Conservation (phyloP, 92 coral and sea anemone genomes). For the Porites lobata region DNA sequence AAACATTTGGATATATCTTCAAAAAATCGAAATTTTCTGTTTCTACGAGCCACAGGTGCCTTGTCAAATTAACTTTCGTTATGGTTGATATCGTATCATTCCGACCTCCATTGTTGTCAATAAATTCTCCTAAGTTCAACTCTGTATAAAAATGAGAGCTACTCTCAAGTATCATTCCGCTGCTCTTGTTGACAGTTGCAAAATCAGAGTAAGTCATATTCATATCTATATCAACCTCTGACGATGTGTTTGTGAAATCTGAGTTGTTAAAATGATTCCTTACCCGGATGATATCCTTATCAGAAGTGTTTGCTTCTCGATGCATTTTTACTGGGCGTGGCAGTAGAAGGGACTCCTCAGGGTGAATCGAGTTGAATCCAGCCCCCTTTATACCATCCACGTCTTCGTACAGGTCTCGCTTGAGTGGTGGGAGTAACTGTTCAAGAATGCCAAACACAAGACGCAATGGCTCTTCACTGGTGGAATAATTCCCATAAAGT, state of each 20-base stretch:
- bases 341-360: slow-evolving; percentile 57
- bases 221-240: slow-evolving; percentile 62
- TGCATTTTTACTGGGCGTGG: slow-evolving; percentile 68
- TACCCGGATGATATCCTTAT: slow-evolving; percentile 8
- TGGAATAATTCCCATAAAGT: slow-evolving; percentile 30
- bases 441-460: slow-evolving; percentile 43
- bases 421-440: slow-evolving; percentile 48
- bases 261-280: slow-evolving; percentile 50
- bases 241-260: slow-evolving; percentile 30
- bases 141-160: slow-evolving; percentile 18
- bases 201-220: slow-evolving; percentile 32
- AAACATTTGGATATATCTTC: slow-evolving; percentile 17
- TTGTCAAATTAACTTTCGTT: slow-evolving; percentile 30
- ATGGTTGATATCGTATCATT: slow-evolving; percentile 2
- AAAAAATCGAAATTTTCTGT: not conserved
- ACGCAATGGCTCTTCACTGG: slow-evolving; percentile 43
- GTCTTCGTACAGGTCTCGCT: slow-evolving; percentile 52
- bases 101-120: slow-evolving; percentile 23
- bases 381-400: slow-evolving; percentile 41
- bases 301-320: slow-evolving; percentile 52
- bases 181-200: slow-evolving; percentile 38
- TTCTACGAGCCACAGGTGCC: slow-evolving; percentile 41
- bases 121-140: slow-evolving; percentile 57
- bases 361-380: not conserved
- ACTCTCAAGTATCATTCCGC: slow-evolving; percentile 55